Evolutionary conservation across 2,888 invertebrate species (phyloP), one percentile per base, ranked within the genome.

Genomic region (Lepidocyrtinus sp.): DNA sequence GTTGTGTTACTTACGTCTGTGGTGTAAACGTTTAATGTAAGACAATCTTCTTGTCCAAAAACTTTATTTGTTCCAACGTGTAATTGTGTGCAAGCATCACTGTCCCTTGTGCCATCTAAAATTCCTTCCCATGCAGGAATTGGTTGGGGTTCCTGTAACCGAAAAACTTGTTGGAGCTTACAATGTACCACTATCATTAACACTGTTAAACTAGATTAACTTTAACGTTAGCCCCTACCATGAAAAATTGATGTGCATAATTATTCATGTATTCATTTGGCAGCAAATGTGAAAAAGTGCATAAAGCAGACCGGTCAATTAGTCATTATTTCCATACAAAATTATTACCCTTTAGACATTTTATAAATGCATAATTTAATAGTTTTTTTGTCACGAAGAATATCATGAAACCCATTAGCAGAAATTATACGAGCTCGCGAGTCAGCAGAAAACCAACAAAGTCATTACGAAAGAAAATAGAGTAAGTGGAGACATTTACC

Each of bases 31-130:
- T 87, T 86, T 50, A 87, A 75, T 55, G 76, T 75, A 9, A 87
- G 78, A 65, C 87, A 87, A 62, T 87, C 85, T 75, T 87, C 87
- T 55, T 86, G 78, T 7, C 87, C 87, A 69, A 87, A 84, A 1
- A 87, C 85, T 77, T 84, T 75, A 75, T 85, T 83, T n/a, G 84
- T 83, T 17, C 79, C 84, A 63, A 87, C 84, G 70, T 86, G 83
- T 65, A 86, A 83, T 72, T 87, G 87, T 22, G 87, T 86, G 75
- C 87, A 87, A 21, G 86, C 81, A 22, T 84, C 81, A 3, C 87
- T 87, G 62, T 87, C 87, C 21, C 80, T 67, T 46, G 85, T 85
- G 17, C 82, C 87, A 71, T 87, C 87, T 7, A 85, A 63, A 19
- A 86, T 81, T 15, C 86, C 87, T 63, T 86, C 83, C 85, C 85